Evolutionary conservation across 2,113 vertebrate genomes (phyloP).

Genomic region (Solea solea): DNA sequence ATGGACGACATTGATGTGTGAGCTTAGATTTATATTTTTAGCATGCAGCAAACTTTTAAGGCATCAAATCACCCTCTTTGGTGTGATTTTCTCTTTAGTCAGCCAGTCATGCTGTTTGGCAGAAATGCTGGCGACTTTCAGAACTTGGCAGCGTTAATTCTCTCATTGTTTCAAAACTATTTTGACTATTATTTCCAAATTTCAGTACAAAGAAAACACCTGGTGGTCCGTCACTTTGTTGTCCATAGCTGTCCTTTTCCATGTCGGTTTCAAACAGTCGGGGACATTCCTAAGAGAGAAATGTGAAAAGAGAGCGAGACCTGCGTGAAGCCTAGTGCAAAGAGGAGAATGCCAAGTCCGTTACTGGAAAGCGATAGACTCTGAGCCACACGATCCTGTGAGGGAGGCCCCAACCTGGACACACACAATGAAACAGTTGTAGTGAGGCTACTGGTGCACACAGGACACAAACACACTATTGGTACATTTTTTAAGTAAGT

Average conservation of each 20-base stretch:
- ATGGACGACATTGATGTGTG: too few species aligned
- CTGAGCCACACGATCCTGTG: conserved; percentile 65
- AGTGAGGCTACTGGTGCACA: conserved; percentile 20
- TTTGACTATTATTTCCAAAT: too few species aligned
- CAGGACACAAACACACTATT: conserved; percentile 5
- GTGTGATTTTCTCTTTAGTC: too few species aligned
- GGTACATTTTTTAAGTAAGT: conserved; percentile 4
- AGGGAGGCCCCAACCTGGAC: conserved; percentile 58
- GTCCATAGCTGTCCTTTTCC: not conserved
- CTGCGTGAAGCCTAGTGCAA: conserved; percentile 16
- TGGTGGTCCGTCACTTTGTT: too few species aligned
- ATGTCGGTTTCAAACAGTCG: not conserved
- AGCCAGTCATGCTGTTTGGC: too few species aligned
- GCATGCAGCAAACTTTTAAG: too few species aligned
- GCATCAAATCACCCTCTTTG: too few species aligned
- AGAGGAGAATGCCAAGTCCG: conserved; percentile 28
- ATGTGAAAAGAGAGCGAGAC: conserved; percentile 12
- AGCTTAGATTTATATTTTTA: too few species aligned
- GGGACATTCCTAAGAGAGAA: conserved; percentile 25
- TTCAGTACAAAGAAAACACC: too few species aligned
- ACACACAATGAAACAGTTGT: conserved; percentile 68
- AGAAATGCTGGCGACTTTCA: not conserved
- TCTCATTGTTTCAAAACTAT: too few species aligned
- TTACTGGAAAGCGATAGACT: conserved; percentile 55
- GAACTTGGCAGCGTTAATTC: not conserved